A percentile compares a stretch with the other conserved stretches of the same genome.
These are phyloP conservation scores for Tridacna gigas DNA, from an alignment of 2,888 invertebrate species.

Conservation along the genomic window DNA sequence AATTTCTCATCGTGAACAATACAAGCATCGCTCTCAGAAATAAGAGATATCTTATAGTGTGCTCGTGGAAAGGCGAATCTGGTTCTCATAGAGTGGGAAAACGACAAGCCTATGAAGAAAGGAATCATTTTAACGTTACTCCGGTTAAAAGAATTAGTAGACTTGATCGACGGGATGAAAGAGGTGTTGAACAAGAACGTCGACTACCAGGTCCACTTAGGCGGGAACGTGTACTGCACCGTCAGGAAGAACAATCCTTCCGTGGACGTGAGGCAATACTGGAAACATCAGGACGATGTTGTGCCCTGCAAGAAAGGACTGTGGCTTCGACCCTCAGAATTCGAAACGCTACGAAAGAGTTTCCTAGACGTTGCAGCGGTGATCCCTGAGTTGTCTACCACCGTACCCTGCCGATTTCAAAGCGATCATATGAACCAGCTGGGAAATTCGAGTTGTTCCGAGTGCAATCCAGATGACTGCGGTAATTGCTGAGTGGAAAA, in stretches of 20 bases:
- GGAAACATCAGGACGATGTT: conserved; percentile 41
- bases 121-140: conserved; percentile 38
- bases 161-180: conserved; percentile 1
- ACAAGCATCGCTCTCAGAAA: conserved; percentile 18
- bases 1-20: too few relatives aligned
- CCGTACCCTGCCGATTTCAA: conserved; percentile 24
- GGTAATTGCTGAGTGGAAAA: not conserved
- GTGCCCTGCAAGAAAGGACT: conserved; percentile 46
- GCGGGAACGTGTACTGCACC: conserved; percentile 34
- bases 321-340: conserved; percentile 42
- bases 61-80: conserved; percentile 33
- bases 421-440: conserved; percentile 42
- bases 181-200: conserved; percentile 21
- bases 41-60: conserved; percentile 34
- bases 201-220: conserved; percentile 12
- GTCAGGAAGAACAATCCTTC: conserved; percentile 24
- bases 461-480: conserved; percentile 37
- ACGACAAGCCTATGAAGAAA: conserved; percentile 38
- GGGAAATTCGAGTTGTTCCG: conserved; percentile 29
- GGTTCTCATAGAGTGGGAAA: conserved; percentile 43
- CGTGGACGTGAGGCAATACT: conserved; percentile 48
- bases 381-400: conserved; percentile 20
- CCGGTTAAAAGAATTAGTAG: conserved; percentile 32
- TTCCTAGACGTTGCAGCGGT: conserved; percentile 21
- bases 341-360: conserved; percentile 25